Evolutionary conservation across 2,888 invertebrate species (phyloP).

Genomic region (Zygaena filipendulae): DNA sequence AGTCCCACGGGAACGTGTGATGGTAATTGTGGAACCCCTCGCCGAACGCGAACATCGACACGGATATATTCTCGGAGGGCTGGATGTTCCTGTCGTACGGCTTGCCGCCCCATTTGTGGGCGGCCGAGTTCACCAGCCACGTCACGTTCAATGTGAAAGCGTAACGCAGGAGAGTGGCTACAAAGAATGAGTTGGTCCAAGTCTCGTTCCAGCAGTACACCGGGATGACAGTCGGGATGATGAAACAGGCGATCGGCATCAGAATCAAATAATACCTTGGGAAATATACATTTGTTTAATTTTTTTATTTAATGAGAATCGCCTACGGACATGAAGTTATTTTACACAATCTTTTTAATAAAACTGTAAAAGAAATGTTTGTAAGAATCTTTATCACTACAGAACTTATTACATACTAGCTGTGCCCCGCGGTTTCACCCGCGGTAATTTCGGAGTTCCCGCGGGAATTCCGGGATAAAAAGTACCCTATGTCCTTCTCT

Average conservation of each 20-base stretch:
- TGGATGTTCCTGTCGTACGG: slow-evolving; percentile 81
- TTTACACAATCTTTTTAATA: no score
- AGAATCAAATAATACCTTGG: slow-evolving; percentile 79
- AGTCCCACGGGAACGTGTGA: slow-evolving; percentile 88
- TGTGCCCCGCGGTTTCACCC: no score
- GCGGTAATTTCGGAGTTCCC: no score
- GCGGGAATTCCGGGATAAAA: no score
- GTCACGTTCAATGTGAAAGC: slow-evolving; percentile 84
- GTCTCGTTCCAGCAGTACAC: slow-evolving; percentile 83
- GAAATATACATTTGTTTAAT: slow-evolving; percentile 12
- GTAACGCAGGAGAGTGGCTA: slow-evolving; percentile 81
- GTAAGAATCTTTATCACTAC: background rate
- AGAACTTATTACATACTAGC: no score
- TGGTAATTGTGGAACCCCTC: slow-evolving; percentile 93
- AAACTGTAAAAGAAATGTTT: slow-evolving; percentile 4
- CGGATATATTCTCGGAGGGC: slow-evolving; percentile 76
- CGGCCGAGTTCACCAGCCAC: slow-evolving; percentile 92
- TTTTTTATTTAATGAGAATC: no score
- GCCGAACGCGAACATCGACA: slow-evolving; percentile 75
- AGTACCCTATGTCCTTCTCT: no score
- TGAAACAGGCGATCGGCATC: slow-evolving; percentile 80
- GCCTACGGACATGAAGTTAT: no score
- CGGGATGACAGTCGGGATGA: slow-evolving; percentile 80
- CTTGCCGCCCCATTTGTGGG: slow-evolving; percentile 82
- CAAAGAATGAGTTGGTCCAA: slow-evolving; percentile 73